These are phyloP conservation scores for Trissolcus brochymenae DNA, from an alignment of 2,888 invertebrate genomes.

Conservation along the genomic window DNA sequence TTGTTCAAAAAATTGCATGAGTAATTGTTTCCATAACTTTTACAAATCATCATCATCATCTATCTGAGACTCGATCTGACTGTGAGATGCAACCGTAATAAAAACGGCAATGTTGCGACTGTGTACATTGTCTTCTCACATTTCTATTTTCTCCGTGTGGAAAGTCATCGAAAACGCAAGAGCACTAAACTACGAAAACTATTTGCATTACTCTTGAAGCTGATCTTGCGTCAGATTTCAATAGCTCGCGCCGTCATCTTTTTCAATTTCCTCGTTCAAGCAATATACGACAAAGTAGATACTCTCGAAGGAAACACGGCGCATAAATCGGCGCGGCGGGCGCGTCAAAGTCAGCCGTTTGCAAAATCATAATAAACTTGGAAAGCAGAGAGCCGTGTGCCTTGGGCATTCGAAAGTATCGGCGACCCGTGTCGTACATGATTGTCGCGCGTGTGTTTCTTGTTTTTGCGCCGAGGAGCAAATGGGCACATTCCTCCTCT, in stretches of 20 bases:
- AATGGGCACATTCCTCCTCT: slow-evolving; percentile 32
- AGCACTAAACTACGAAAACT: slow-evolving; percentile 56
- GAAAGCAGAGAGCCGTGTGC: slow-evolving; percentile 16
- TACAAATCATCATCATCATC: no score
- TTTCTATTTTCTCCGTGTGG: background rate
- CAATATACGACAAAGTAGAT: slow-evolving; percentile 4
- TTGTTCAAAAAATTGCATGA: no score
- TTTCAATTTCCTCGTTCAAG: slow-evolving; percentile 37
- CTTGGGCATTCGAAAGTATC: slow-evolving; percentile 49
- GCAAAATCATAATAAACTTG: slow-evolving; percentile 38
- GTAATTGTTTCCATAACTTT: no score
- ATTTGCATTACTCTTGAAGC: slow-evolving; percentile 26
- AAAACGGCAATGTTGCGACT: no score
- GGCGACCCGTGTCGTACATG: slow-evolving; percentile 35
- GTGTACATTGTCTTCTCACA: background rate
- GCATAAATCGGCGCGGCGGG: slow-evolving; percentile 43
- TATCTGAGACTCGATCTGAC: no score
- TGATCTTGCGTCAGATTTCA: slow-evolving; percentile 32
- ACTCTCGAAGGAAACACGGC: slow-evolving; percentile 24
- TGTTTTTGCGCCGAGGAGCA: slow-evolving; percentile 23
- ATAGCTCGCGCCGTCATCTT: slow-evolving; percentile 17
- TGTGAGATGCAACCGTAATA: no score
- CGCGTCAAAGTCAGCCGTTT: slow-evolving; percentile 34
- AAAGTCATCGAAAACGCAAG: background rate
- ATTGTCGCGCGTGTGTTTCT: slow-evolving; percentile 36